Evolutionary conservation across 2,888 invertebrate genomes (phyloP).

Genomic region (Luperina nickerlii): DNA sequence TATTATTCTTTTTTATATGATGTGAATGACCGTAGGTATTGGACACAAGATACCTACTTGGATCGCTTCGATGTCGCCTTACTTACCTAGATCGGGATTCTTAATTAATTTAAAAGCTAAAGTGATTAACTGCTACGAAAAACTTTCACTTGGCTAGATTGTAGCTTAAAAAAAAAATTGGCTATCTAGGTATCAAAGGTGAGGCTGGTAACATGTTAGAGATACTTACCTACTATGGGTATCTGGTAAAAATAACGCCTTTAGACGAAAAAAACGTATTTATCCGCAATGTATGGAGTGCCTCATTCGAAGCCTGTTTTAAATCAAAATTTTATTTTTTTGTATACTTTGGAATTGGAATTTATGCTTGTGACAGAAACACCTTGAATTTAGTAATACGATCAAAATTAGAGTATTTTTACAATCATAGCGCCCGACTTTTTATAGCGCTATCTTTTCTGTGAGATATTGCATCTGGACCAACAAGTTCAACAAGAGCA

Average conservation of each 20-base stretch:
- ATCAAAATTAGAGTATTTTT: background rate
- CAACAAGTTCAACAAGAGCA: background rate
- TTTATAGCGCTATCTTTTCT: background rate
- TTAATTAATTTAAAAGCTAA: constrained; percentile 19
- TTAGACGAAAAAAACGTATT: background rate
- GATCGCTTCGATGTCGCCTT: constrained; percentile 18
- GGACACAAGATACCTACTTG: constrained; percentile 9
- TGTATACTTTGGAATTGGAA: background rate
- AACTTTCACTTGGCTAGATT: constrained; percentile 27
- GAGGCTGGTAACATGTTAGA: background rate
- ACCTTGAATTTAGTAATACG: background rate
- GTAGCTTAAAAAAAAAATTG: background rate
- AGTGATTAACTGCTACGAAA: constrained; percentile 21
- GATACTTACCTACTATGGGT: background rate
- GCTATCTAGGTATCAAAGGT: background rate
- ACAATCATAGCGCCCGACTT: background rate
- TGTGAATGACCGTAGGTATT: background rate
- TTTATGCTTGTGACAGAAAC: background rate
- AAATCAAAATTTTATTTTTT: background rate
- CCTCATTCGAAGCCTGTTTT: background rate
- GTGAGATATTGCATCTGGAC: background rate
- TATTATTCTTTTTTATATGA: background rate
- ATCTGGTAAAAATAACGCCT: background rate
- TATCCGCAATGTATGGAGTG: background rate
- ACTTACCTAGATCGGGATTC: constrained; percentile 46